Evolutionary conservation across 2,797 vertebrate species (phyloP), one percentile per base, ranked within the genome.

Genomic region (Acanthurus lineatus): DNA sequence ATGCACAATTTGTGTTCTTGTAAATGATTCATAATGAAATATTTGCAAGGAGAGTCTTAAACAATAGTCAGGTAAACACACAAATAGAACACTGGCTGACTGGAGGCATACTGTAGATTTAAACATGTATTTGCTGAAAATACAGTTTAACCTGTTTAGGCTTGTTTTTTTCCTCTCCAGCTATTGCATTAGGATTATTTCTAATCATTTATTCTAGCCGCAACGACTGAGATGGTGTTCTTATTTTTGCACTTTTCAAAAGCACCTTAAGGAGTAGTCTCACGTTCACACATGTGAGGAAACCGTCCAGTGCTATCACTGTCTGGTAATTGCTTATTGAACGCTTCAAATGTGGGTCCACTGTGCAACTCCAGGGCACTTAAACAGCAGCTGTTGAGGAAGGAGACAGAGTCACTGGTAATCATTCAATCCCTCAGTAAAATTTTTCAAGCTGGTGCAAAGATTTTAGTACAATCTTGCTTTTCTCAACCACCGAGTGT

Each of bases 311-410:
- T 60, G 54, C 61, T 44, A 66, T 73, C 69, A 54, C 68, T 45
- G 68, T 60, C 22, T 69, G 70, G 42, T 82, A 77, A 86, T 81
- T 81, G 66, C 66, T 86, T 79, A 84, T 83, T 83, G 83, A 88
- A 85, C 75, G 65, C 57, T 71, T 74, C 25, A 65, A 28, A 79
- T 53, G 69, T 47, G 40, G 44, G 16, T 62, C 69, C 45, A 68
- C 63, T 73, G 76, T 75, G 56, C 69, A 56, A 59, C 73, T 82
- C 16, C 56, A n/a, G 70, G 80, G 61, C 68, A 47, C 62, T 66
- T 71, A n/a, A 69, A 20, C 73, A 76, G 78, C 59, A 72, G 76
- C 51, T 66, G 58, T 14, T 62, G 65, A 82, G 52, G 40, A 84
- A 25, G 53, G 75, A 74, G 82, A 73, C 42, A 10, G 38, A 69